These are phyloP conservation scores for Formica exsecta DNA, from an alignment of 1,140 invertebrate species.

Conservation along the genomic window DNA sequence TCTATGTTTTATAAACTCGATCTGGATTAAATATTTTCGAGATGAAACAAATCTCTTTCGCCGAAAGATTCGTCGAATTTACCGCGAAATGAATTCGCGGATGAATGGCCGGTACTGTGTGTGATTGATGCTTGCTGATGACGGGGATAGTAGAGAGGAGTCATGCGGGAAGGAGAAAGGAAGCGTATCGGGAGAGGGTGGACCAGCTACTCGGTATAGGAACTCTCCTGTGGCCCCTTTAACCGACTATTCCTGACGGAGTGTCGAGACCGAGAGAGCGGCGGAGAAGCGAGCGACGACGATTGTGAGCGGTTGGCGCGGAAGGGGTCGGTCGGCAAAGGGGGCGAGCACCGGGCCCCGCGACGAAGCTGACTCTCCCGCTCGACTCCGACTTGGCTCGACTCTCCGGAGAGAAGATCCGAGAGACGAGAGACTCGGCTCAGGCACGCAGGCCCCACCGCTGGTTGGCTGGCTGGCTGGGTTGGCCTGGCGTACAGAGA, in stretches of 20 bases:
- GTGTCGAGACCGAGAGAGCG: conserved; percentile 65
- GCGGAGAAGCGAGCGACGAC: conserved; percentile 7
- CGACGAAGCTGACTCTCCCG: conserved; percentile 43
- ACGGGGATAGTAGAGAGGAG: conserved; percentile 64
- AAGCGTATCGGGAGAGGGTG: conserved; percentile 80
- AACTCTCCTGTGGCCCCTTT: conserved; percentile 72
- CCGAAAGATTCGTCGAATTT: conserved; percentile 3
- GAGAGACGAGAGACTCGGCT: conserved; percentile 76
- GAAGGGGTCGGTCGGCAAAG: conserved; percentile 26
- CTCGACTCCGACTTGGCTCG: conserved; percentile 10
- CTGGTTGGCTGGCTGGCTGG: conserved; percentile 80
- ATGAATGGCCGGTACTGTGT: conserved; percentile 38
- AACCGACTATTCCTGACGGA: conserved; percentile 71
- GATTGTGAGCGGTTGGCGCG: neutral
- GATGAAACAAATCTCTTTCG: neutral
- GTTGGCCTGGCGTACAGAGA: conserved; percentile 82
- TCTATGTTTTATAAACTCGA: neutral
- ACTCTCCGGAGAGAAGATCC: conserved; percentile 63
- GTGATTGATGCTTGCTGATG: conserved; percentile 70
- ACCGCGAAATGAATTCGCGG: neutral
- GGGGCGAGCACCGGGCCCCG: conserved; percentile 28
- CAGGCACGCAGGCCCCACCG: conserved; percentile 81
- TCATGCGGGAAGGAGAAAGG: conserved; percentile 77
- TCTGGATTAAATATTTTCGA: neutral
- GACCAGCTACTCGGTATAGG: conserved; percentile 66